Conservation (phyloP, 1,140 invertebrate genomes). For the Tetramorium alpestre region DNA sequence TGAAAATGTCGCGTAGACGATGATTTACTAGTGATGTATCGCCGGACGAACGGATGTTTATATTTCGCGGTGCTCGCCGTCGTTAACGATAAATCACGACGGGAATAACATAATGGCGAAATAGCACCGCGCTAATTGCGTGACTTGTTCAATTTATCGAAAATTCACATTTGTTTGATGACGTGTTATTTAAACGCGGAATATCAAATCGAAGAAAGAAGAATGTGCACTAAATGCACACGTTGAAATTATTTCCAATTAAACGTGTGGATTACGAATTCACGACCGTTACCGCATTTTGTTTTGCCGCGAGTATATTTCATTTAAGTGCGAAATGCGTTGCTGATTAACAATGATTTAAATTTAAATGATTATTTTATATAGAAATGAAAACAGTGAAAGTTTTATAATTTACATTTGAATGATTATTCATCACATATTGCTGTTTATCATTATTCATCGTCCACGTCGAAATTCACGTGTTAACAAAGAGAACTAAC, state of each 20-base stretch:
- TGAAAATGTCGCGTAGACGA: constrained; percentile 41
- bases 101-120: constrained; percentile 12
- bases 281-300: neutral
- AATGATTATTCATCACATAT: neutral
- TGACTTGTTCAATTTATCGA: neutral
- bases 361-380: neutral
- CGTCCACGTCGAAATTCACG: neutral
- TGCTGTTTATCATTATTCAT: neutral
- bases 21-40: constrained; percentile 35
- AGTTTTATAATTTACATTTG: constrained; percentile 6
- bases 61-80: neutral
- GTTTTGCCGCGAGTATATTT: neutral
- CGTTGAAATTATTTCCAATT: constrained; percentile 19
- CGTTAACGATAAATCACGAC: constrained; percentile 39
- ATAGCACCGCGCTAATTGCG: neutral
- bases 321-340: constrained; percentile 2
- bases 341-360: neutral
- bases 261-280: constrained; percentile 40
- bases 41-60: constrained; percentile 12
- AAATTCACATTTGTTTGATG: constrained; percentile 2
- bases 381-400: neutral
- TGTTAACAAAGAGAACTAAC: constrained; percentile 28
- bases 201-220: neutral
- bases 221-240: constrained; percentile 1
- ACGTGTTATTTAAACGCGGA: neutral